phyloP scores from a whole-genome alignment of 1,140 invertebrate genomes.

The Chrysomallon squamiferum region DNA sequence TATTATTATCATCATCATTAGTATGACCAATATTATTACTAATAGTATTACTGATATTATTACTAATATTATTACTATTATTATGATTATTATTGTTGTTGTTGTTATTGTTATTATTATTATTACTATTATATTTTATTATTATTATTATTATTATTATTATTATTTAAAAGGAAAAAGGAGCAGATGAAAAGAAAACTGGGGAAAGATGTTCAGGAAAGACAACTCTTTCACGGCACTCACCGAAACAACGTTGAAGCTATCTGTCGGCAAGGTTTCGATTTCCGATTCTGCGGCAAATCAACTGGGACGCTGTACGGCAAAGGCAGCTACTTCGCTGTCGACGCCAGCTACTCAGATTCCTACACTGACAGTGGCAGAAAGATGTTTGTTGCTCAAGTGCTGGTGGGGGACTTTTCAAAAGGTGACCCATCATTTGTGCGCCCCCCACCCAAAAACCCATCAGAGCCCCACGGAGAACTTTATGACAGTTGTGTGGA shows the following conservation, averaged over 20 bases:
- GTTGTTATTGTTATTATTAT: background rate
- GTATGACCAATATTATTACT: background rate
- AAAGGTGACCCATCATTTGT: background rate
- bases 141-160: background rate
- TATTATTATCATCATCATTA: background rate
- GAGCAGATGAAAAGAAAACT: background rate
- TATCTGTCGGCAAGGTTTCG: slow-evolving; percentile 47
- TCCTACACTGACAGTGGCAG: slow-evolving; percentile 29
- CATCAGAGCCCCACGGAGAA: background rate
- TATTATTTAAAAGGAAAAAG: background rate
- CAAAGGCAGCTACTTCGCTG: slow-evolving; percentile 52
- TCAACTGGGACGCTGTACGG: slow-evolving; percentile 45
- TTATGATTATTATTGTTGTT: background rate
- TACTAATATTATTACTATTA: background rate
- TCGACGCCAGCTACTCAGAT: slow-evolving; percentile 39
- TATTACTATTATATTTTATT: background rate
- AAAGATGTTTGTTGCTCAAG: background rate
- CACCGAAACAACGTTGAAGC: slow-evolving; percentile 25
- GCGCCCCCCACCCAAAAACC: background rate
- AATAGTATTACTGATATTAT: background rate
- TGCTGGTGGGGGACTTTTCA: background rate
- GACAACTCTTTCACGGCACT: slow-evolving; percentile 44
- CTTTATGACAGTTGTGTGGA: background rate
- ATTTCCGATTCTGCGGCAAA: slow-evolving; percentile 38
- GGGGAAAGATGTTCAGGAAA: slow-evolving; percentile 21